These are phyloP conservation scores for Matsumyia berberina DNA, from an alignment of 2,888 invertebrate genomes.

Conservation along the genomic window DNA sequence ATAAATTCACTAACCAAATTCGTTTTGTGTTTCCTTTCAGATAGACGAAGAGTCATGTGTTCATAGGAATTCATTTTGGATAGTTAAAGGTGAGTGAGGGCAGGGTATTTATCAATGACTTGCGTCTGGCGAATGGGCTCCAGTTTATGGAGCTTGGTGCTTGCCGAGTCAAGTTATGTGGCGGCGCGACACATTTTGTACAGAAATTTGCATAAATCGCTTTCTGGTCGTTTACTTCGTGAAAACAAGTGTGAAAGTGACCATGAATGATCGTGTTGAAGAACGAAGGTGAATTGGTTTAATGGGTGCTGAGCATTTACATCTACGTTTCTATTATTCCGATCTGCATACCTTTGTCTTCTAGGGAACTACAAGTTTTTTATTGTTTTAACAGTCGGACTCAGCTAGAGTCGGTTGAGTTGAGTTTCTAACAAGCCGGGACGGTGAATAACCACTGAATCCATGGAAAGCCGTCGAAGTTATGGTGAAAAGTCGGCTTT, in stretches of 20 bases:
- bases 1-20: conserved; percentile 35
- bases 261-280: neutral
- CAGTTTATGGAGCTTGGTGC: conserved; percentile 3
- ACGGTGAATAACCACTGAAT: too few relatives aligned
- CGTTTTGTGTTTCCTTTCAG: conserved; percentile 45
- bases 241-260: conserved; percentile 6
- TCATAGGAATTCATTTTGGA: conserved; percentile 45
- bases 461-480: too few relatives aligned
- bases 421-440: too few relatives aligned
- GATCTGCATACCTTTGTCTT: too few relatives aligned
- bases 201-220: neutral
- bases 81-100: conserved; percentile 58
- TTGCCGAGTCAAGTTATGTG: neutral
- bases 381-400: too few relatives aligned
- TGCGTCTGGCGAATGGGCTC: neutral
- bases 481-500: too few relatives aligned
- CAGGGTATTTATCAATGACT: conserved; percentile 27
- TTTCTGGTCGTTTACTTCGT: neutral
- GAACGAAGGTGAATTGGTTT: neutral
- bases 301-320: too few relatives aligned
- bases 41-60: conserved; percentile 47
- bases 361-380: too few relatives aligned
- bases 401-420: too few relatives aligned
- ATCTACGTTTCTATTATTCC: too few relatives aligned
- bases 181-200: conserved; percentile 3